phyloP scores from a whole-genome alignment of 1,140 invertebrate genomes.

The Pseudomyrmex pallidus region DNA sequence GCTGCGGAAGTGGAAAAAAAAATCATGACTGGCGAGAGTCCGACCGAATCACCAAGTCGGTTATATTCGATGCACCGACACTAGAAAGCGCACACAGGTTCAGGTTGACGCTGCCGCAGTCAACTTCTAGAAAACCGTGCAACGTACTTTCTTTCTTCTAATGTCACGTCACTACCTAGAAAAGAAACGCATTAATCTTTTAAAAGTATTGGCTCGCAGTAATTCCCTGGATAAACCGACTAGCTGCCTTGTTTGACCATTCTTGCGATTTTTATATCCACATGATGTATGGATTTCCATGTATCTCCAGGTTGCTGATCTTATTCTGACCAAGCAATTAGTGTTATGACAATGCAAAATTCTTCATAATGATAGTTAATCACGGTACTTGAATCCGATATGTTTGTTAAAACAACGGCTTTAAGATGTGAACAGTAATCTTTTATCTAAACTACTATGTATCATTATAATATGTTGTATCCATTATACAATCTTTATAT shows the following conservation, averaged over 20 bases:
- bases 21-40: constrained; percentile 5
- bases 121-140: constrained; percentile 49
- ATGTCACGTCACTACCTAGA: constrained; percentile 75
- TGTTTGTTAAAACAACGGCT: too few relatives aligned
- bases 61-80: constrained; percentile 30
- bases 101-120: constrained; percentile 17
- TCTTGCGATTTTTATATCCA: constrained; percentile 67
- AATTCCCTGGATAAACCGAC: constrained; percentile 70
- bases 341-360: constrained; percentile 44
- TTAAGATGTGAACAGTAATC: too few relatives aligned
- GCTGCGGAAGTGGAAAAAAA: constrained; percentile 45
- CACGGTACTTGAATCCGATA: constrained; percentile 38
- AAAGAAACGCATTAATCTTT: constrained; percentile 78
- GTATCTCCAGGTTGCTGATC: background rate
- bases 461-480: too few relatives aligned
- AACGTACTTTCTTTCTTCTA: constrained; percentile 70
- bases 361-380: constrained; percentile 8
- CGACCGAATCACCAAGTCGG: constrained; percentile 34
- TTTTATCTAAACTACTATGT: too few relatives aligned
- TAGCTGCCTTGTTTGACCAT: constrained; percentile 66
- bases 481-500: too few relatives aligned
- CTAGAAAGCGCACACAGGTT: constrained; percentile 3
- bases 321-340: constrained; percentile 39
- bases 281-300: constrained; percentile 20
- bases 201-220: constrained; percentile 72